Percentiles rank a stretch among this genome's conserved stretches.
Evolutionary conservation across 2,888 invertebrate genomes (phyloP).

Genomic region (Apotomis betuletana): DNA sequence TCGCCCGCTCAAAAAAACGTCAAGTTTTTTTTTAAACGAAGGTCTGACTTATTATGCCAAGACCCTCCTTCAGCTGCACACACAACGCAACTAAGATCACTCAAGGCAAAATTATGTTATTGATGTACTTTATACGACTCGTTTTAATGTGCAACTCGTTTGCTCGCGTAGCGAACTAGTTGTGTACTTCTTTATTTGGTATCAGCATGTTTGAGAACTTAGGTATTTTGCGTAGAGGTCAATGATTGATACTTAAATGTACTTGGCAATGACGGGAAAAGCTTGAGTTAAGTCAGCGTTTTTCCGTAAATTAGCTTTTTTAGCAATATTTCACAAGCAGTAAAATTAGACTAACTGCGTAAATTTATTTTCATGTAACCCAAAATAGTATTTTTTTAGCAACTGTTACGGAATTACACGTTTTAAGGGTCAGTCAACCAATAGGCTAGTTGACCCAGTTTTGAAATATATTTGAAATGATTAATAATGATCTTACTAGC

Average conservation of each 20-base stretch:
- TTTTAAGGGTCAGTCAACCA: too few relatives aligned
- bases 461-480: too few relatives aligned
- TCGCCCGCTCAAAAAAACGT: background rate
- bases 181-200: constrained; percentile 25
- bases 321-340: too few relatives aligned
- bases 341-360: too few relatives aligned
- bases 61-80: constrained; percentile 13
- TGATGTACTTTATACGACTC: constrained; percentile 26
- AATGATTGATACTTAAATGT: constrained; percentile 2
- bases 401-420: too few relatives aligned
- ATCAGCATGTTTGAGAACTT: constrained; percentile 16
- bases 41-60: constrained; percentile 18
- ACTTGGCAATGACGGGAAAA: constrained; percentile 28
- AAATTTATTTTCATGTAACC: too few relatives aligned
- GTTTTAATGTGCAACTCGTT: constrained; percentile 33
- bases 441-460: too few relatives aligned
- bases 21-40: constrained; percentile 15
- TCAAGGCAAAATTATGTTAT: constrained; percentile 38
- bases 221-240: constrained; percentile 32
- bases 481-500: too few relatives aligned
- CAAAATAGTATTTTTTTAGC: too few relatives aligned
- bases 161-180: background rate
- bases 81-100: constrained; percentile 2
- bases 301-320: too few relatives aligned
- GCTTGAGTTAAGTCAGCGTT: background rate